Percentiles rank a stretch among this genome's conserved stretches.
These are phyloP conservation scores for Tenthredo notha DNA, from an alignment of 2,888 invertebrate genomes.

Conservation along the genomic window DNA sequence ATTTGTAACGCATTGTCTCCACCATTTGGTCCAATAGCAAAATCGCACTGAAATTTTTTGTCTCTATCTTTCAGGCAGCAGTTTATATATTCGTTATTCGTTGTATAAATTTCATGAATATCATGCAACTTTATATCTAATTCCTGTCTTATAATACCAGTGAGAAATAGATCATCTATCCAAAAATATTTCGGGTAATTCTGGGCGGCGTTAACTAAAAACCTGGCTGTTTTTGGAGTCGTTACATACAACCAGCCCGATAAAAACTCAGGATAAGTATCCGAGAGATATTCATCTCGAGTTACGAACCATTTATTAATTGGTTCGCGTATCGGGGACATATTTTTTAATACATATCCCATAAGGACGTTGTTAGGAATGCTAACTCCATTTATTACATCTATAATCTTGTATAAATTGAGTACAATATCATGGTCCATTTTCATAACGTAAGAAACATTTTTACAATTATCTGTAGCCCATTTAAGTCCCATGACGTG, in stretches of 20 bases:
- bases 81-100: slow-evolving; percentile 86
- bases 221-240: slow-evolving; percentile 82
- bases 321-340: slow-evolving; percentile 83
- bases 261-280: slow-evolving; percentile 86
- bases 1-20: slow-evolving; percentile 85
- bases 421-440: slow-evolving; percentile 91
- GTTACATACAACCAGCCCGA: slow-evolving; percentile 93
- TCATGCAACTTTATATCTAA: slow-evolving; percentile 81
- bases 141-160: slow-evolving; percentile 86
- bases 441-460: slow-evolving; percentile 86
- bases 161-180: slow-evolving; percentile 95
- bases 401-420: slow-evolving; percentile 82
- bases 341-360: slow-evolving; percentile 85
- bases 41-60: slow-evolving; percentile 81
- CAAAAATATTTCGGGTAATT: slow-evolving; percentile 87
- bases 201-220: slow-evolving; percentile 81
- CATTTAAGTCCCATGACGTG: slow-evolving; percentile 91
- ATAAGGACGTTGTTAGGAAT: slow-evolving; percentile 79
- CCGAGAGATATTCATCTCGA: slow-evolving; percentile 82
- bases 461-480: slow-evolving; percentile 83
- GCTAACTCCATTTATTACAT: slow-evolving; percentile 61
- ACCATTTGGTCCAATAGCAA: slow-evolving; percentile 89
- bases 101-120: slow-evolving; percentile 83
- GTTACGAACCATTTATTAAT: slow-evolving; percentile 92
- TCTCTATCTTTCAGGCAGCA: slow-evolving; percentile 85